Conservation (phyloP, 2,888 invertebrate genomes). For the Caenorhabditis panamensis region DNA sequence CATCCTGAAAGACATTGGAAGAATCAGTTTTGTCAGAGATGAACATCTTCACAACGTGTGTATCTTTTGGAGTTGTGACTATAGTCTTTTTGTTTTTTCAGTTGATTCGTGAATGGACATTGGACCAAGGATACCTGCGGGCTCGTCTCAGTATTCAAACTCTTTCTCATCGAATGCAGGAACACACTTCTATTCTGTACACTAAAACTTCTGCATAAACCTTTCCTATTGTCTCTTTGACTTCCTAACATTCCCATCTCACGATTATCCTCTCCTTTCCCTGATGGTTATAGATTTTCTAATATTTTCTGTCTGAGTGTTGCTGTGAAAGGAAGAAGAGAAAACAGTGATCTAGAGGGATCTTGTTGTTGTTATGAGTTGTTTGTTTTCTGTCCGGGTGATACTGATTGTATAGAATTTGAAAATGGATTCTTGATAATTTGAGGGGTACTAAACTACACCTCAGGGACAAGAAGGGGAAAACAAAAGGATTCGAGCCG, state of each 20-base stretch:
- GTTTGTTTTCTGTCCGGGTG: neutral
- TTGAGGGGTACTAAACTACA: neutral
- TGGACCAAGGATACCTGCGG: conserved; percentile 25
- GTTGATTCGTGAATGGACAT: conserved; percentile 59
- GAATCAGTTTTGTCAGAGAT: conserved; percentile 61
- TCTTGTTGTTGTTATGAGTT: neutral
- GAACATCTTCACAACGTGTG: conserved; percentile 60
- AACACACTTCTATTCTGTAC: conserved; percentile 58
- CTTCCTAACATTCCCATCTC: neutral
- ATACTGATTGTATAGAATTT: conserved; percentile 6
- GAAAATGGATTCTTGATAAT: neutral
- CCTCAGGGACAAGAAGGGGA: neutral
- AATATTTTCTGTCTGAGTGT: too few relatives aligned
- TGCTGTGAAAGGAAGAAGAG: too few relatives aligned
- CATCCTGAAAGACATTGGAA: conserved; percentile 56
- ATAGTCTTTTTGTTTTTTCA: conserved; percentile 6
- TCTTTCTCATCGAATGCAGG: conserved; percentile 57
- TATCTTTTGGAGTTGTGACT: neutral
- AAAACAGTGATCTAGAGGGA: too few relatives aligned
- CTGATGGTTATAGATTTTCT: too few relatives aligned
- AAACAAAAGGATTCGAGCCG: neutral
- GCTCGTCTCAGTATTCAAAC: conserved; percentile 59
- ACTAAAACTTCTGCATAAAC: conserved; percentile 48
- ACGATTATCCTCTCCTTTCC: too few relatives aligned
- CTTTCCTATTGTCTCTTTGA: too few relatives aligned